Evolutionary conservation across 2,113 vertebrate genomes (phyloP), one percentile per base, ranked within the genome.

Genomic region (Mugil cephalus): DNA sequence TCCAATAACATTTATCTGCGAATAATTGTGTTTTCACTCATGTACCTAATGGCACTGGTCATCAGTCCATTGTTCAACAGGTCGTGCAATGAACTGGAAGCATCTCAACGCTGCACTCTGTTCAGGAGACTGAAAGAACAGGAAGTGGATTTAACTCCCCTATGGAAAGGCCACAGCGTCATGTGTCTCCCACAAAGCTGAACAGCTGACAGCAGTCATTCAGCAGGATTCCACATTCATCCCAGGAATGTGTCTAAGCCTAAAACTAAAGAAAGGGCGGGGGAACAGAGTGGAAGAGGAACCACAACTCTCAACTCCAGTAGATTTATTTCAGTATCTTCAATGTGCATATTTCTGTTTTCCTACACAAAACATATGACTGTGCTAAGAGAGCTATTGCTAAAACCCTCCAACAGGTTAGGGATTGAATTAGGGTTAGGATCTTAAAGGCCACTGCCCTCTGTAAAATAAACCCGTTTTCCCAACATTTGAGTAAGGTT

Each of bases 211-310:
- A 51, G 7, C 13, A 21, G 39, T 47, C 58, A 74, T 76, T 80
- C 78, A 63, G 45, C 7, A 8, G 48, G 18, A 35, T 85, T 85
- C 80, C 65, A 82, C 81, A 83, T 39, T 62, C 76, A 38, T 77
- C 88, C 59, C 70, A 70, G 46, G 30, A 18, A 58, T 67, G 55
- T 79, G 58, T 61, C 45, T 47, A 17, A 69, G 18, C 7, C 11
- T 43, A 61, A 77, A 54, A 73, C 81, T 73, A 38, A 36, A 24
- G n/a, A n/a, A 34, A 61, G 24, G 42, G 12, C 7, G 42, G 53
- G 21, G 11, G 3, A 39, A 56, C 14, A 5, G 11, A 69, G 50
- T 10, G 39, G 38, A 38, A 12, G 0, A 43, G 1, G 46, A 10
- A 8, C 6, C 34, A 54, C 35, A 43, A n/a, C 18, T 21, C 39